A percentile compares a stretch with the other conserved stretches of the same genome.
These are phyloP conservation scores for Acanthacorydalis orientalis DNA, from an alignment of 2,888 invertebrate genomes.

Conservation along the genomic window DNA sequence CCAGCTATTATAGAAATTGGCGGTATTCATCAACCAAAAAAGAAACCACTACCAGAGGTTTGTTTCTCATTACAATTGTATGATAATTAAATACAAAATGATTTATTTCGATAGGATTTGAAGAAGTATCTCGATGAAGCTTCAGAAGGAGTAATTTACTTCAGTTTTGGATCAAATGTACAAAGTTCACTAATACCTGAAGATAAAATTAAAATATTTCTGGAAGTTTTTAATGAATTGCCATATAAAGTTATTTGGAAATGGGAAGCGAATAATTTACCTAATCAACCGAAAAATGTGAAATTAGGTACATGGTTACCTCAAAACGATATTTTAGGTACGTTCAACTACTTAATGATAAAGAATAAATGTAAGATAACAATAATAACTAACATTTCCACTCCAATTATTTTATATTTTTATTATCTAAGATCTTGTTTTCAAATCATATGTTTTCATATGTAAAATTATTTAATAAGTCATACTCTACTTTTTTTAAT, in stretches of 20 bases:
- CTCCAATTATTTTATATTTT: too few relatives aligned
- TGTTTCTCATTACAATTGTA: not conserved
- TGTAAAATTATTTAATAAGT: too few relatives aligned
- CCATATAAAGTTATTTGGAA: slow-evolving; percentile 3
- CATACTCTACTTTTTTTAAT: too few relatives aligned
- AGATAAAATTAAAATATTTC: slow-evolving; percentile 5
- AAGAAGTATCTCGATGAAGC: slow-evolving; percentile 13
- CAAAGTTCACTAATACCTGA: slow-evolving; percentile 12
- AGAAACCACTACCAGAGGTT: not conserved
- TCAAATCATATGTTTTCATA: too few relatives aligned
- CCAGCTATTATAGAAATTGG: slow-evolving; percentile 9
- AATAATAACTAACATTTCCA: too few relatives aligned
- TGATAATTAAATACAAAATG: not conserved
- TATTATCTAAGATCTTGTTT: too few relatives aligned
- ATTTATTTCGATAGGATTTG: slow-evolving; percentile 10
- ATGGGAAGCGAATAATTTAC: slow-evolving; percentile 2
- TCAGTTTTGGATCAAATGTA: slow-evolving; percentile 17
- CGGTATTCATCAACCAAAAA: slow-evolving; percentile 8
- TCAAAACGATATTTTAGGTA: slow-evolving; percentile 2
- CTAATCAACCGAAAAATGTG: slow-evolving; percentile 3
- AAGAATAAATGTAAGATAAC: too few relatives aligned
- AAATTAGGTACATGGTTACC: slow-evolving; percentile 4
- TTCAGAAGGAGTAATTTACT: slow-evolving; percentile 14
- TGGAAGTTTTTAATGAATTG: not conserved
- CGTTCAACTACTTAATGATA: not conserved